Conservation (phyloP, 2,797 vertebrate species). For the Danio tinwini region DNA sequence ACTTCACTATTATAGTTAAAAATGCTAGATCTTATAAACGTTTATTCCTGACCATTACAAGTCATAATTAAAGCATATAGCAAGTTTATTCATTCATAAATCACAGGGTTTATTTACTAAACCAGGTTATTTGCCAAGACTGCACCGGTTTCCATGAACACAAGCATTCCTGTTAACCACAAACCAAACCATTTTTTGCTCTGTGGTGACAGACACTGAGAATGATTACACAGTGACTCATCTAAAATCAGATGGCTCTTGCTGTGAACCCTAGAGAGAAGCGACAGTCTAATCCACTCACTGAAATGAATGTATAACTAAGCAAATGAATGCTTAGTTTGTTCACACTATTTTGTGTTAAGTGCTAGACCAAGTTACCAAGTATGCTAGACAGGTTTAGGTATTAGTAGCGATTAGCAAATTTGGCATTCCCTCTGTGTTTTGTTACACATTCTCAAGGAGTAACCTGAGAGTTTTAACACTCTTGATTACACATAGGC, state of each 20-base stretch:
- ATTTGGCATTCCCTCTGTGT: constrained; percentile 61
- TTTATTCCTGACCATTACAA: background rate
- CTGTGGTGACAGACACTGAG: constrained; percentile 34
- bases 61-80: background rate
- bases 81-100: constrained; percentile 35
- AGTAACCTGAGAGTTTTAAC: constrained; percentile 62
- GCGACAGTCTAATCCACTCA: constrained; percentile 1
- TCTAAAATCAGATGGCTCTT: constrained; percentile 37
- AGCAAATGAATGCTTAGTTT: background rate
- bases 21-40: background rate
- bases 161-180: constrained; percentile 31
- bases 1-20: background rate
- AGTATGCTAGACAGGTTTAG: constrained; percentile 20
- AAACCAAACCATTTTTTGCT: constrained; percentile 13
- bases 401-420: constrained; percentile 68
- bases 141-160: constrained; percentile 8
- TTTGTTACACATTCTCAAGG: constrained; percentile 69
- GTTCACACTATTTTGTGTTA: background rate
- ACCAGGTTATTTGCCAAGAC: constrained; percentile 5
- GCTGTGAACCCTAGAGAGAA: constrained; percentile 31
- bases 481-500: constrained; percentile 52
- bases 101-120: constrained; percentile 16
- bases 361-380: constrained; percentile 22
- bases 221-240: constrained; percentile 35
- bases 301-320: constrained; percentile 7